phyloP scores from a whole-genome alignment of 1,140 invertebrate species.

The Streblospio benedicti region DNA sequence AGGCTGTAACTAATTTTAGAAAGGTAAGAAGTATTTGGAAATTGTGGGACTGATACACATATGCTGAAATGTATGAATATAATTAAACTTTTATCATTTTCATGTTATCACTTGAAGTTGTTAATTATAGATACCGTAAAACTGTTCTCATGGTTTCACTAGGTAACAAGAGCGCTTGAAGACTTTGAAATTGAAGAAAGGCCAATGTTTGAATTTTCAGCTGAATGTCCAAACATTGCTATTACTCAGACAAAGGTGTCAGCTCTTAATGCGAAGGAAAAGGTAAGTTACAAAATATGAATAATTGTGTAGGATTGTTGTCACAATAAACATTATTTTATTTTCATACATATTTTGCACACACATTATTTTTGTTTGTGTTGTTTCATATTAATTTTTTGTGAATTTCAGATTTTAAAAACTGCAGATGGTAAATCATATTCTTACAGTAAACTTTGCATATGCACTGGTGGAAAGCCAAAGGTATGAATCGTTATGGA shows the following conservation, averaged over 20 bases:
- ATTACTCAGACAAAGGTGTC: conserved; percentile 60
- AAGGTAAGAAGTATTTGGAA: conserved; percentile 27
- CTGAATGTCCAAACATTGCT: conserved; percentile 37
- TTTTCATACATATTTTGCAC: conserved; percentile 16
- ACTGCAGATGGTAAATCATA: conserved; percentile 51
- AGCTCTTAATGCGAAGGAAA: conserved; percentile 49
- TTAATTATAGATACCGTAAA: neutral
- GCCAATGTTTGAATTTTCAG: conserved; percentile 51
- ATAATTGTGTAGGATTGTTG: neutral
- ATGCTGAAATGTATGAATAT: neutral
- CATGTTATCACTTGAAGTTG: neutral
- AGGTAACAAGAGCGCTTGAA: conserved; percentile 68
- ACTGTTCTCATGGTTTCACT: conserved; percentile 19
- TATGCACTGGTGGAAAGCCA: conserved; percentile 80
- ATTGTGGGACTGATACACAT: neutral
- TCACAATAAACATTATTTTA: neutral
- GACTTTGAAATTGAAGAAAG: conserved; percentile 78
- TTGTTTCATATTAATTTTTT: conserved; percentile 12
- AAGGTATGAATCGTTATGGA: conserved; percentile 56
- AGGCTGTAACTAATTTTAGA: conserved; percentile 71
- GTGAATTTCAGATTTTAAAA: conserved; percentile 30
- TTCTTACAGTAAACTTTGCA: conserved; percentile 72
- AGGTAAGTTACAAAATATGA: conserved; percentile 30
- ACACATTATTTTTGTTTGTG: neutral
- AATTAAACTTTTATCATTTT: neutral